Conservation (phyloP, 1,140 invertebrate species). For the Drosophila pseudoobscura region DNA sequence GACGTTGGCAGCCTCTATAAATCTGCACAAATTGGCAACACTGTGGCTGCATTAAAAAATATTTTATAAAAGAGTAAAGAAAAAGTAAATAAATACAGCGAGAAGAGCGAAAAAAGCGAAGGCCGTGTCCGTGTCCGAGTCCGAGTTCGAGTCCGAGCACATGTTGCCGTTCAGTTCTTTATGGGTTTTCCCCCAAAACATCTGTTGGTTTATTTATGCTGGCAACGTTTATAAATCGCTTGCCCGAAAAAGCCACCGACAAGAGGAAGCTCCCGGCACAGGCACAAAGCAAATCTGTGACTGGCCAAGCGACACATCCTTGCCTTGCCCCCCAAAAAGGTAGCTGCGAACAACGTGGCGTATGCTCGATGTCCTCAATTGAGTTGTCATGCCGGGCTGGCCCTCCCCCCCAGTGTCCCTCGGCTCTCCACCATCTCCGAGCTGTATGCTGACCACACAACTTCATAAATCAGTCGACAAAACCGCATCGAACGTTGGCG, state of each 20-base stretch:
- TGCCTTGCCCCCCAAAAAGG: constrained; percentile 29
- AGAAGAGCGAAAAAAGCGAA: constrained; percentile 23
- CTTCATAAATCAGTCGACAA: constrained; percentile 72
- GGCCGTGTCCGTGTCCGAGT: too few species aligned
- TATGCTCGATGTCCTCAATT: constrained; percentile 74
- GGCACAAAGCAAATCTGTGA: constrained; percentile 47
- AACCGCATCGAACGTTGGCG: constrained; percentile 60
- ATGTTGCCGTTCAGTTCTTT: constrained; percentile 64
- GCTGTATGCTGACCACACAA: constrained; percentile 39
- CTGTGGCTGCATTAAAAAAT: constrained; percentile 81
- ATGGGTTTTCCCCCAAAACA: constrained; percentile 48
- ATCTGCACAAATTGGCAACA: constrained; percentile 81
- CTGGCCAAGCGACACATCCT: constrained; percentile 48
- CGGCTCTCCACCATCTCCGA: too few species aligned
- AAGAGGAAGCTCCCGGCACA: constrained; percentile 13
- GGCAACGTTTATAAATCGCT: constrained; percentile 81
- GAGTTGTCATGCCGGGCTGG: constrained; percentile 59
- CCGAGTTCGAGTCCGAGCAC: constrained; percentile 33
- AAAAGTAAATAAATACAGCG: constrained; percentile 80
- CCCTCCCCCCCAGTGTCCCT: background rate
- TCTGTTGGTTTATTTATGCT: constrained; percentile 79
- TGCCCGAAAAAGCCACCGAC: constrained; percentile 32
- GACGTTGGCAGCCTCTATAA: constrained; percentile 67
- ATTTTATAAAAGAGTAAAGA: constrained; percentile 76
- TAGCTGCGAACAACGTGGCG: constrained; percentile 56